Evolutionary conservation across 2,797 vertebrate genomes (phyloP), one percentile per base, ranked within the genome.

Genomic region (Bufotes viridis): DNA sequence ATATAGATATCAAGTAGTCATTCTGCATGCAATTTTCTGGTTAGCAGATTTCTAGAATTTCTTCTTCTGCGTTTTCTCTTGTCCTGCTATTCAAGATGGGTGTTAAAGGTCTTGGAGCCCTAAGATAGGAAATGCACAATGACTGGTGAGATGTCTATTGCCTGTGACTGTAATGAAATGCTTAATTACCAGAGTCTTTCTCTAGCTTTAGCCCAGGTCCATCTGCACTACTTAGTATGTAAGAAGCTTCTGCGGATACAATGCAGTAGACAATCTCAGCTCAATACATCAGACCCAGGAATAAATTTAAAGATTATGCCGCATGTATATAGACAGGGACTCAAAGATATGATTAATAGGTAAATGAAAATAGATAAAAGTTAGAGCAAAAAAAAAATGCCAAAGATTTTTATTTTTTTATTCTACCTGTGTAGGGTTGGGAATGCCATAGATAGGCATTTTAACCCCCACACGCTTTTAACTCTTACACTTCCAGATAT

Each of bases 231-330:
- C 65, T 80, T 72, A 29, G 51, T 81, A 78, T 78, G 76, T 53
- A 85, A 61, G 79, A 61, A 78, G 53, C 70, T 89, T 24, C 79
- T 89, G 88, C 88, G 34, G 88, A 86, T 87, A 83, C 88, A 89
- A 82, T 89, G 84, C 88, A 89, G 88, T 75, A 89, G 55, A 55
- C 15, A 51, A 78, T 67, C 42, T 82, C 57, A 51, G 84, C 81
- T 63, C 58, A 78, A 20, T 86, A 86, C 69, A 85, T 49, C 82
- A 81, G 6, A 51, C n/a, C 67, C 42, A 75, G 15, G 67, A 22
- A 85, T 26, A 75, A 85, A 85, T n/a, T 81, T 81, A 81, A 57
- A 63, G 24, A 17, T 49, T 49, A 42, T 20, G 22, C 4, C 18
- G 51, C 49, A 74, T 22, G 17, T 75, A 53, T 51, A 12, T 12